Evolutionary conservation across 2,113 vertebrate species (phyloP).

Genomic region (Cottus gobio): DNA sequence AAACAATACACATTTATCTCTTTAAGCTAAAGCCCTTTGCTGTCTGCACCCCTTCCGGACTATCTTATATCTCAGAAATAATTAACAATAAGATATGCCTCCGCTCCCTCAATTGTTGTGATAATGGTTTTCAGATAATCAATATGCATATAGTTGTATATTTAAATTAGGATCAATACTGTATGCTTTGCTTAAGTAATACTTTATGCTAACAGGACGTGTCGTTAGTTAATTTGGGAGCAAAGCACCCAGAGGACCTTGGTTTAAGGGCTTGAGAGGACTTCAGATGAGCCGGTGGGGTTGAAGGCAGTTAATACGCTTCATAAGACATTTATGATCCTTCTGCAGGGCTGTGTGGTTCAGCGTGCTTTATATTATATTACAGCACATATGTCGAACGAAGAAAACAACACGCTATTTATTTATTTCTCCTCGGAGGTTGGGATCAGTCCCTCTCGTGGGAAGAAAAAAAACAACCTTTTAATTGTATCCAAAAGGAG

Average conservation of each 20-base stretch:
- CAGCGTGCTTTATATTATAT: neutral
- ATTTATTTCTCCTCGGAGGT: slow-evolving; percentile 5
- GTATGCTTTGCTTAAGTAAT: slow-evolving; percentile 62
- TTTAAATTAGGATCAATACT: slow-evolving; percentile 76
- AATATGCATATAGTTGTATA: slow-evolving; percentile 76
- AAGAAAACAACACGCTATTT: neutral
- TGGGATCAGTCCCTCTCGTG: slow-evolving; percentile 13
- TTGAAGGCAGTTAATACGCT: slow-evolving; percentile 25
- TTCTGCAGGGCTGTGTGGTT: neutral
- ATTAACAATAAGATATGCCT: slow-evolving; percentile 69
- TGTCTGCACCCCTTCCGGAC: slow-evolving; percentile 7
- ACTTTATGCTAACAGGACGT: slow-evolving; percentile 71
- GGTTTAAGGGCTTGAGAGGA: slow-evolving; percentile 28
- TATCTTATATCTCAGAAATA: slow-evolving; percentile 56
- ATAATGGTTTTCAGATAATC: slow-evolving; percentile 80
- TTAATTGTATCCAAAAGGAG: slow-evolving; percentile 57
- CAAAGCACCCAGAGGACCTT: slow-evolving; percentile 51
- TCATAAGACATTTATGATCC: neutral
- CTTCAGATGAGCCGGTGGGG: slow-evolving; percentile 24
- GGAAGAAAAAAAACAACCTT: slow-evolving; percentile 17
- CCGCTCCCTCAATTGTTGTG: slow-evolving; percentile 31
- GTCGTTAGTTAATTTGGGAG: slow-evolving; percentile 55
- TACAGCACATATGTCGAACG: neutral
- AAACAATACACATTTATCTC: slow-evolving; percentile 54
- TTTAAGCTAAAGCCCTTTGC: slow-evolving; percentile 38